A percentile compares a stretch with the other conserved stretches of the same genome.
Evolutionary conservation across 2,113 vertebrate species (phyloP).

Genomic region (Thoracochromis brauschi): DNA sequence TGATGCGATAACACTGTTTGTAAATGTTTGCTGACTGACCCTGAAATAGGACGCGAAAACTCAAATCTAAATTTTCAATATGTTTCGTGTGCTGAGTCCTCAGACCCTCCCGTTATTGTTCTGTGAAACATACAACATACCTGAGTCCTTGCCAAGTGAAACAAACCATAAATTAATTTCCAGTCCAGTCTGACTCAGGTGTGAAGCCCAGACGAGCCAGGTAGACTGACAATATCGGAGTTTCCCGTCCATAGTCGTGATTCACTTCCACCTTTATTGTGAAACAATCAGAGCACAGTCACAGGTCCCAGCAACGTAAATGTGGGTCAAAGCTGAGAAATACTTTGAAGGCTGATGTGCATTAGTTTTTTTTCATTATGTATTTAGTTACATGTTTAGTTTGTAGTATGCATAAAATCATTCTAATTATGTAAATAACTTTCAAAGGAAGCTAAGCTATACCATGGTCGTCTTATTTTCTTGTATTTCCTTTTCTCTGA

Average conservation of each 20-base stretch:
- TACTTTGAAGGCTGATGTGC: not conserved
- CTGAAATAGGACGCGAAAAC: rapidly evolving
- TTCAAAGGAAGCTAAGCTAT: not conserved
- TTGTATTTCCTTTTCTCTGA: not conserved
- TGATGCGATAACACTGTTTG: not conserved
- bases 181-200: not conserved
- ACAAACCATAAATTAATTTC: not conserved
- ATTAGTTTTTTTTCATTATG: not conserved
- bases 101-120: rapidly evolving
- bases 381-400: not conserved
- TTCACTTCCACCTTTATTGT: not conserved
- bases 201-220: rapidly evolving
- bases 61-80: not conserved
- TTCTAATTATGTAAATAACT: not conserved
- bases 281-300: not conserved
- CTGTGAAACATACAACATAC: not conserved
- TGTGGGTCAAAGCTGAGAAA: not conserved
- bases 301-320: not conserved
- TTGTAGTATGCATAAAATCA: rapidly evolving
- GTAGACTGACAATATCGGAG: not conserved
- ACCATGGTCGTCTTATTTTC: rapidly evolving
- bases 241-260: not conserved
- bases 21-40: not conserved
- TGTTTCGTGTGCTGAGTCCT: not conserved
- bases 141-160: not conserved